Conservation (phyloP, 2,797 vertebrate species). For the Acrocephalus scirpaceus region DNA sequence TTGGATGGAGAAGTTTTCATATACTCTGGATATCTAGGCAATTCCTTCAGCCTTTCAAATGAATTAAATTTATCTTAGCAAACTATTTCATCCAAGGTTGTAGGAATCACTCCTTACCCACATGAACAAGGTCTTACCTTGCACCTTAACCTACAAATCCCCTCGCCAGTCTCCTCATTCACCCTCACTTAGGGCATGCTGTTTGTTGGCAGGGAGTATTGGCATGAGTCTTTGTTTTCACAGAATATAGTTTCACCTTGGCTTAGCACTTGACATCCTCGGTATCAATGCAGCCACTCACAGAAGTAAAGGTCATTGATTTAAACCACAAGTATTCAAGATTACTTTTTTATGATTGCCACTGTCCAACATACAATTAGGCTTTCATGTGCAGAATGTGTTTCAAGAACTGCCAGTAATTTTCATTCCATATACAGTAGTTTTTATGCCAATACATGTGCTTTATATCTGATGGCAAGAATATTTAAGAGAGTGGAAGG, state of each 20-base stretch:
- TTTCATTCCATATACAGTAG: neutral
- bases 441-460: conserved; percentile 52
- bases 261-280: conserved; percentile 27
- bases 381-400: conserved; percentile 13
- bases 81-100: neutral
- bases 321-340: neutral
- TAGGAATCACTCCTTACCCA: neutral
- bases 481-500: conserved; percentile 12
- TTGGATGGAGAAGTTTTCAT: neutral
- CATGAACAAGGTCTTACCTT: neutral
- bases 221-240: conserved; percentile 33
- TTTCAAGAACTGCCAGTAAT: conserved; percentile 60
- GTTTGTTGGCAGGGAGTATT: neutral
- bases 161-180: neutral
- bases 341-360: neutral
- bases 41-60: neutral
- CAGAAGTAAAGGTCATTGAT: conserved; percentile 39
- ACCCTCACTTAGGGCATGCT: neutral
- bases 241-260: conserved; percentile 41
- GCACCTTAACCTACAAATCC: conserved; percentile 21
- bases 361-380: conserved; percentile 44
- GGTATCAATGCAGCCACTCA: conserved; percentile 20
- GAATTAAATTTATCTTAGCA: neutral
- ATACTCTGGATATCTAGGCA: neutral
- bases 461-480: conserved; percentile 33